These are phyloP conservation scores for Eriocheir sinensis DNA, from an alignment of 1,140 invertebrate genomes.

Conservation along the genomic window DNA sequence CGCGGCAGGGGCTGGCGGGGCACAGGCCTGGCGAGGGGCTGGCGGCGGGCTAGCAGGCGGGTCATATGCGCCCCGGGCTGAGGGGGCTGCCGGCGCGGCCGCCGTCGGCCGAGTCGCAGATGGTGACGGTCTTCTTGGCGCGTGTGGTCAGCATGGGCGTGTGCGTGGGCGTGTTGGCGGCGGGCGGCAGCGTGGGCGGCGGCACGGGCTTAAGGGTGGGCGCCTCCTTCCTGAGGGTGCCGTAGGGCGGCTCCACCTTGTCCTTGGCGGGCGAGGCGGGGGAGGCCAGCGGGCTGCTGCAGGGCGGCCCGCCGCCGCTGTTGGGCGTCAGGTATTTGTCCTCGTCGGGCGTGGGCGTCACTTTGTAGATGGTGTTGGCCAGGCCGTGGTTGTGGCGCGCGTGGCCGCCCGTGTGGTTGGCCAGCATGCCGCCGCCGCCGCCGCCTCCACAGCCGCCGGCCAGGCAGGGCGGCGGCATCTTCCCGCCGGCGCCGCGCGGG, in stretches of 20 bases:
- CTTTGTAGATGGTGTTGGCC: constrained; percentile 73
- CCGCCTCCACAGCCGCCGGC: constrained; percentile 51
- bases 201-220: constrained; percentile 70
- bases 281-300: constrained; percentile 46
- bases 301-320: constrained; percentile 43
- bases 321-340: constrained; percentile 66
- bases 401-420: constrained; percentile 49
- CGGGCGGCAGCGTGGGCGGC: constrained; percentile 59
- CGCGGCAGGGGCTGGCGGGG: too few relatives aligned
- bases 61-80: constrained; percentile 68
- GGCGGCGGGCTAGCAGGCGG: constrained; percentile 28
- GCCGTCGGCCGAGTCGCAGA: constrained; percentile 65
- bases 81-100: constrained; percentile 59
- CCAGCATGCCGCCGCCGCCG: constrained; percentile 57
- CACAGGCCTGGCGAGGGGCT: not conserved
- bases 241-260: constrained; percentile 63
- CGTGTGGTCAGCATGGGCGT: constrained; percentile 69
- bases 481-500: constrained; percentile 23
- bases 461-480: constrained; percentile 64
- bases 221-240: constrained; percentile 66
- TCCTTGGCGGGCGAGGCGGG: constrained; percentile 58
- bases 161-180: constrained; percentile 66
- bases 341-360: constrained; percentile 64
- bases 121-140: constrained; percentile 70
- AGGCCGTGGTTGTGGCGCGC: constrained; percentile 55